Conservation (phyloP, 2,797 vertebrate genomes). For the Sebastes nivosus region DNA sequence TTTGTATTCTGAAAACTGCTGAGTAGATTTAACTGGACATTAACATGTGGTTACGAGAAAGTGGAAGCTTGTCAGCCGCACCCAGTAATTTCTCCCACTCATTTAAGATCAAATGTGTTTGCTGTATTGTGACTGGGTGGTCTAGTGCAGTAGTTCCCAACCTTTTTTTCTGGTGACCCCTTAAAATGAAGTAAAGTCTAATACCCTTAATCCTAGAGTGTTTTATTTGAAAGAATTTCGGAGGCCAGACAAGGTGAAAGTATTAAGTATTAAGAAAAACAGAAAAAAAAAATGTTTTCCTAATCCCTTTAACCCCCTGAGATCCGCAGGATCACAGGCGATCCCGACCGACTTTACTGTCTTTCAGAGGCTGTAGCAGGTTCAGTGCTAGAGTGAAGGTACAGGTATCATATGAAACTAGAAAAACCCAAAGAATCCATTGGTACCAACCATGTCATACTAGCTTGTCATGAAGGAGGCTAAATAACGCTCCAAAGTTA, state of each 20-base stretch:
- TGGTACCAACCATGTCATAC: no score
- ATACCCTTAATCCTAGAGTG: neutral
- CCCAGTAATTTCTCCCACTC: neutral
- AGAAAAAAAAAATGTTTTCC: no score
- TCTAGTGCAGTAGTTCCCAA: neutral
- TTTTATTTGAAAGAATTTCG: neutral
- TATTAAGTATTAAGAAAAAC: no score
- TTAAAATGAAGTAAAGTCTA: neutral
- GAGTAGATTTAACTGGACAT: neutral
- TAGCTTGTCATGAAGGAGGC: rapidly evolving
- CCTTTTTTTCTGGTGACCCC: neutral
- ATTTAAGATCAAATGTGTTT: neutral
- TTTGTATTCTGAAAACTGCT: neutral
- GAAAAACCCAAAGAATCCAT: no score
- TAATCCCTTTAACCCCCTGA: no score
- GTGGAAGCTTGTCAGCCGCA: neutral
- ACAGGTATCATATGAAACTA: no score
- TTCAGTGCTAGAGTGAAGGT: no score
- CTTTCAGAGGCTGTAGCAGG: no score
- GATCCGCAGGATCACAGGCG: no score
- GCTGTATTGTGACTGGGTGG: neutral
- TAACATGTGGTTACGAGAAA: neutral
- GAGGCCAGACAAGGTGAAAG: neutral
- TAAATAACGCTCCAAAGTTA: no score
- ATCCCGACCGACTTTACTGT: no score